Percentiles rank a stretch among this genome's conserved stretches.
Evolutionary conservation across 2,888 invertebrate species (phyloP).

Genomic region (Drosophila acutilabella): DNA sequence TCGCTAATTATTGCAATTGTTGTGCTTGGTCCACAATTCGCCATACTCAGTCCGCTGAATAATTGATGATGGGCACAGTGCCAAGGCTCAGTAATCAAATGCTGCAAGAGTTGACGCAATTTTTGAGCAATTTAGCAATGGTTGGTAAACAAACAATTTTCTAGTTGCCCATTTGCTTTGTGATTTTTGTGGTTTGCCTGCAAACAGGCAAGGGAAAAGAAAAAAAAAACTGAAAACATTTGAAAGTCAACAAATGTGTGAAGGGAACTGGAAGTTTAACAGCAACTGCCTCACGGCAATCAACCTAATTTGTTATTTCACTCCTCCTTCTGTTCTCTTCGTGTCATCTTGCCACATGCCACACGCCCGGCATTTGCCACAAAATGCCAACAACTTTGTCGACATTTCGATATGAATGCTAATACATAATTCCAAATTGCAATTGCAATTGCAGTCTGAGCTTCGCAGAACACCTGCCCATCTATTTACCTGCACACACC

Average conservation of each 20-base stretch:
- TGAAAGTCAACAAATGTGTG: slow-evolving; percentile 14
- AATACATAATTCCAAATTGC: slow-evolving; percentile 65
- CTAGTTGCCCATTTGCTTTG: slow-evolving; percentile 31
- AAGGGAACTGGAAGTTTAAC: slow-evolving; percentile 15
- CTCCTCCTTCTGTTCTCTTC: slow-evolving; percentile 1
- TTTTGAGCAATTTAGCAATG: slow-evolving; percentile 38
- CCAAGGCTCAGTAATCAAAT: slow-evolving; percentile 68
- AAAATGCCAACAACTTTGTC: slow-evolving; percentile 28
- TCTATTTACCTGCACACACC: slow-evolving; percentile 4
- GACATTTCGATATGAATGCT: slow-evolving; percentile 60
- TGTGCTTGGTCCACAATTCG: slow-evolving; percentile 43
- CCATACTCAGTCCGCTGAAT: slow-evolving; percentile 49
- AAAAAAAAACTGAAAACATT: slow-evolving; percentile 1
- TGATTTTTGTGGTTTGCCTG: slow-evolving; percentile 34
- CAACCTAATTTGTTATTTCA: slow-evolving; percentile 76
- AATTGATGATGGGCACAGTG: slow-evolving; percentile 72
- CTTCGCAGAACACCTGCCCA: slow-evolving; percentile 11
- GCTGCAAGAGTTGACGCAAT: slow-evolving; percentile 68
- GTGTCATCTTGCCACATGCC: slow-evolving; percentile 11
- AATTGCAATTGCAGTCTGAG: slow-evolving; percentile 40
- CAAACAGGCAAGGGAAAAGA: slow-evolving; percentile 1
- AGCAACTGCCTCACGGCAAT: slow-evolving; percentile 66
- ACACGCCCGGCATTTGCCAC: slow-evolving; percentile 25
- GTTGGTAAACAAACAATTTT: slow-evolving; percentile 58
- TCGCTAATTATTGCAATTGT: slow-evolving; percentile 81